Evolutionary conservation across 2,797 vertebrate species (phyloP).

Genomic region (Miichthys miiuy): DNA sequence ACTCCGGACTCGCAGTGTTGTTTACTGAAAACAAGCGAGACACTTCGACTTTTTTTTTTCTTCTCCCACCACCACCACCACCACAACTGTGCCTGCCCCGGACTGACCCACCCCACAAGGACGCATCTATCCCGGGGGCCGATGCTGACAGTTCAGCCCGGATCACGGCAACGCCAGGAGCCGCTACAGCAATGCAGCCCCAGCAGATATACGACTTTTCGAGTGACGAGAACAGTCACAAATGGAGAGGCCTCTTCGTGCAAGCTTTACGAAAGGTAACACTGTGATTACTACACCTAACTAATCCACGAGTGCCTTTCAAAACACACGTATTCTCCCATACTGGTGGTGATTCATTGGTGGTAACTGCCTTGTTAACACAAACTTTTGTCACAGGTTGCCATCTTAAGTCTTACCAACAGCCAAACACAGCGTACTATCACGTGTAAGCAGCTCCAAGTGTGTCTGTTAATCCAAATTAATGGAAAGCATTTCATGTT

Average conservation of each 20-base stretch:
- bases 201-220: conserved; percentile 96
- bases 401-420: not conserved
- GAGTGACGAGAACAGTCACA: conserved; percentile 95
- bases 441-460: too few species aligned
- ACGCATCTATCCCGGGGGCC: conserved; percentile 81
- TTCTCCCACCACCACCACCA: not conserved
- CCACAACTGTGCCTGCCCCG: conserved; percentile 71
- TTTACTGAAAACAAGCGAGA: conserved; percentile 45
- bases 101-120: conserved; percentile 85
- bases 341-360: conserved; percentile 3
- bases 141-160: conserved; percentile 89
- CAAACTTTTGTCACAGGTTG: not conserved
- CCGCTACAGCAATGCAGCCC: conserved; percentile 93
- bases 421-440: too few species aligned
- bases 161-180: conserved; percentile 86
- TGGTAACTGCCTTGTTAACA: not conserved
- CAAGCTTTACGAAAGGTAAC: conserved; percentile 94
- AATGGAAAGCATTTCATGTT: not conserved
- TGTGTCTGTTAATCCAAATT: not conserved
- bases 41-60: conserved; percentile 40
- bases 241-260: conserved; percentile 97
- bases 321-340: conserved; percentile 28
- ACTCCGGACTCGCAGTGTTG: conserved; percentile 10
- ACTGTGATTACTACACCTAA: not conserved
- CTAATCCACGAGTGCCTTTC: not conserved